These are phyloP conservation scores for Lissocephala sabroskyi DNA, from an alignment of 2,888 invertebrate species.

Conservation along the genomic window DNA sequence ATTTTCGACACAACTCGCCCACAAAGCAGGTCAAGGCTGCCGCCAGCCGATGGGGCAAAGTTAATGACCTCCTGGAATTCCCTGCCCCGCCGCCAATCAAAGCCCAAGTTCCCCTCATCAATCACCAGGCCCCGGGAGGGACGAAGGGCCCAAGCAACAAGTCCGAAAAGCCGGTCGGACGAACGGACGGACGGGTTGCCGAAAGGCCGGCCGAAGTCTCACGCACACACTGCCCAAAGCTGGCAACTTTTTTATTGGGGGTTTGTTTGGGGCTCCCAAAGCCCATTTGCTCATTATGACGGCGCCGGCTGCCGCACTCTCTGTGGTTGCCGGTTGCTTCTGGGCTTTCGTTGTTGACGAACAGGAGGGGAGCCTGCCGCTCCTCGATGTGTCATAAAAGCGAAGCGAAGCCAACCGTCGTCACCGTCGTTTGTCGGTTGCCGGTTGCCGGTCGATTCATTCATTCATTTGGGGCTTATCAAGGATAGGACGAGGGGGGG, in stretches of 20 bases:
- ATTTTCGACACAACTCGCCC: slow-evolving; percentile 35
- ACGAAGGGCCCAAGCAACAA: slow-evolving; percentile 12
- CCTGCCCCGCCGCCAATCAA: too few relatives aligned
- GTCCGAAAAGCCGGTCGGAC: neutral
- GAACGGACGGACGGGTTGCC: slow-evolving; percentile 43
- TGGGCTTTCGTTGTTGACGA: slow-evolving; percentile 6
- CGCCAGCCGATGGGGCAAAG: neutral
- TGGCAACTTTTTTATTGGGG: slow-evolving; percentile 51
- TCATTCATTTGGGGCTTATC: too few relatives aligned
- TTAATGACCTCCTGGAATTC: too few relatives aligned
- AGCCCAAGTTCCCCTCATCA: too few relatives aligned
- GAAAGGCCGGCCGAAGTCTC: slow-evolving; percentile 21
- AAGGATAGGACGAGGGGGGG: slow-evolving; percentile 13
- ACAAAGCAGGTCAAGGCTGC: slow-evolving; percentile 6
- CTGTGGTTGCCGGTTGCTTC: slow-evolving; percentile 7
- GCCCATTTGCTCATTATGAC: slow-evolving; percentile 50
- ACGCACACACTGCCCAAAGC: slow-evolving; percentile 35
- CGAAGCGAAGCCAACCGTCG: slow-evolving; percentile 27
- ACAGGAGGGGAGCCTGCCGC: neutral
- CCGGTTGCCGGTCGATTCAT: too few relatives aligned
- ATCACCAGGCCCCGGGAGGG: too few relatives aligned
- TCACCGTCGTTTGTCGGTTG: too few relatives aligned
- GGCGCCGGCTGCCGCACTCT: slow-evolving; percentile 23
- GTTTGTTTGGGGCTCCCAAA: slow-evolving; percentile 9
- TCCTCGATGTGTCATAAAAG: slow-evolving; percentile 58